phyloP scores from a whole-genome alignment of 2,113 vertebrate species.

The Choloepus hoffmanni region DNA sequence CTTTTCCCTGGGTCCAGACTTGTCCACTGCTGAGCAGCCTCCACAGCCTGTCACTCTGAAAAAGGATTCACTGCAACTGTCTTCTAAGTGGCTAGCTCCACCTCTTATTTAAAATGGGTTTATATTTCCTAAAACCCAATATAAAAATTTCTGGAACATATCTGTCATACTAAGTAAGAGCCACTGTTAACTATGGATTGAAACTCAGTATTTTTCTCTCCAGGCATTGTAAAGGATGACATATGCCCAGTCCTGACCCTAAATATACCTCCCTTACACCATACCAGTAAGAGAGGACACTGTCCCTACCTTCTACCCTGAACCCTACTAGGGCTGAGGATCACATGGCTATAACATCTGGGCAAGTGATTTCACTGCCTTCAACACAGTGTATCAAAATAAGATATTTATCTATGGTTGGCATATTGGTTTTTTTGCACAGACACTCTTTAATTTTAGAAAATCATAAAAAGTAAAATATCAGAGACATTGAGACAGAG shows the following conservation, averaged over 20 bases:
- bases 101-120: not conserved
- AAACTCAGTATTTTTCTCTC: slow-evolving; percentile 13
- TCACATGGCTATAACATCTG: not conserved
- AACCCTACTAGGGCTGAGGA: not conserved
- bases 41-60: not conserved
- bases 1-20: not conserved
- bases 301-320: not conserved
- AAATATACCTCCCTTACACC: not conserved
- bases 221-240: not conserved
- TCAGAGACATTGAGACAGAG: not conserved
- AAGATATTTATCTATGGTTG: not conserved
- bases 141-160: not conserved
- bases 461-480: not conserved
- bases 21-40: not conserved
- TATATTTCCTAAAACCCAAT: not conserved
- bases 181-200: not conserved
- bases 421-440: not conserved
- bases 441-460: not conserved
- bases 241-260: not conserved
- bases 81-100: not conserved
- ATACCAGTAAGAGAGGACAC: not conserved
- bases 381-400: not conserved
- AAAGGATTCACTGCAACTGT: not conserved
- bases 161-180: not conserved
- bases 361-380: not conserved